Base-by-base conservation (phyloP, 2,888 invertebrate species). In the Stenoptilia bipunctidactyla region DNA sequence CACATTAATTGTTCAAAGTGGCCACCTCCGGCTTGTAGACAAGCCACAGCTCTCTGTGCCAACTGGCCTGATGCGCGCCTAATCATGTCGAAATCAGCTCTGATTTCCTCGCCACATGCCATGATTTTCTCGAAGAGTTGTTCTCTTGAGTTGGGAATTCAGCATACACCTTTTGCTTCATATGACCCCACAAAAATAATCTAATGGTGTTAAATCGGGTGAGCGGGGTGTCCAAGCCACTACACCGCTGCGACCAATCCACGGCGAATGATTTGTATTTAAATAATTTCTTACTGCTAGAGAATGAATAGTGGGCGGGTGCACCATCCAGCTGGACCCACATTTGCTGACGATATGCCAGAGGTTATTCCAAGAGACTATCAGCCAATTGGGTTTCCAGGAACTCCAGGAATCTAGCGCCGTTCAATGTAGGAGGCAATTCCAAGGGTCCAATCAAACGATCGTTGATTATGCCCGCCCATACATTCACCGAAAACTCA, bases 391-490 rank as follows among this genome's bases (percentile, higher is more conserved):
- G 9, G 27, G 27, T 25, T 25, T 25, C 6, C 10, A 30, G n/a
- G n/a, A 30, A 30, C n/a, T 30, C 3, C 13, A 30, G n/a, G n/a
- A 6, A 30, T 6, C n/a, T 30, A 3, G 4, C 30, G 4, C 30
- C 30, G 10, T 10, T 30, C 10, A 30, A 30, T 4, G 10, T 30
- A 30, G n/a, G n/a, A 30, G n/a, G 30, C n/a, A 30, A n/a, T 10
- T 50, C 48, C 40, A 48, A 46, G 1, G 45, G 49, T 6, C 51
- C 52, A 40, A 53, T 47, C 9, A 50, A 36, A 40, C 46, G 33
- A 37, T 47, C 48, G 39, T 49, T 49, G 38, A 51, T 38, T 12
- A 55, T 50, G 14, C 51, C 51, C n/a, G 45, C 45, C 50, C 49
- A 50, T 34, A 48, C 33, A 40, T 52, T 52, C 6, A 51, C 30